Evolutionary conservation across 2,797 vertebrate genomes (phyloP).

Genomic region (Anguilla marmorata): DNA sequence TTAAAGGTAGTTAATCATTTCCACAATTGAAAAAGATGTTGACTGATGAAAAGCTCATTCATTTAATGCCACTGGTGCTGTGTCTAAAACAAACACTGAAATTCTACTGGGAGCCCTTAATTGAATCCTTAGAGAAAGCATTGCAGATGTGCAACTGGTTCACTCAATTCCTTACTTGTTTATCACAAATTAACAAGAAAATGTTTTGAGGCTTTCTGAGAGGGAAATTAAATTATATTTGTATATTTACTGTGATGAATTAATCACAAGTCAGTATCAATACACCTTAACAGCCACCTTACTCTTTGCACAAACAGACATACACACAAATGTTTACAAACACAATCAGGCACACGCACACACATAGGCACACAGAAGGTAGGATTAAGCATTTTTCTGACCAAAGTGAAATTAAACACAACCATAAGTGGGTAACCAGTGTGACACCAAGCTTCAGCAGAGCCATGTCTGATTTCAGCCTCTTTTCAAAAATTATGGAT

Average conservation of each 20-base stretch:
- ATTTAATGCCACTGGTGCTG: neutral
- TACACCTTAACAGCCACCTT: neutral
- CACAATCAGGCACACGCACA: neutral
- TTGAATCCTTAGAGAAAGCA: conserved; percentile 19
- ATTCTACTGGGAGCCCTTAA: neutral
- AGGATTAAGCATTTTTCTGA: neutral
- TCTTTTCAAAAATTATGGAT: neutral
- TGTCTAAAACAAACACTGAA: neutral
- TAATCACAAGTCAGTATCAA: neutral
- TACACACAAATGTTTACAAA: neutral
- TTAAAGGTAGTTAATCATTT: neutral
- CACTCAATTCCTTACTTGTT: neutral
- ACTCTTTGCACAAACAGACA: neutral
- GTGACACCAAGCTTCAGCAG: neutral
- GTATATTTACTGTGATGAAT: neutral
- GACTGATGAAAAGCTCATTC: neutral
- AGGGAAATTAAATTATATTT: neutral
- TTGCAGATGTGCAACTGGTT: neutral
- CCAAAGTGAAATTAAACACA: neutral
- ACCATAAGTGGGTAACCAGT: neutral
- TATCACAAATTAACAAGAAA: neutral
- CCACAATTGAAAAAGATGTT: neutral
- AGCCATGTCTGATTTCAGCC: neutral
- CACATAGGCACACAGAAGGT: neutral
- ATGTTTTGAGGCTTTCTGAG: neutral